A percentile compares a stretch with the other conserved stretches of the same genome.
Conservation (phyloP, 2,113 vertebrate genomes). For the Rhinolophus ferrumequinum region DNA sequence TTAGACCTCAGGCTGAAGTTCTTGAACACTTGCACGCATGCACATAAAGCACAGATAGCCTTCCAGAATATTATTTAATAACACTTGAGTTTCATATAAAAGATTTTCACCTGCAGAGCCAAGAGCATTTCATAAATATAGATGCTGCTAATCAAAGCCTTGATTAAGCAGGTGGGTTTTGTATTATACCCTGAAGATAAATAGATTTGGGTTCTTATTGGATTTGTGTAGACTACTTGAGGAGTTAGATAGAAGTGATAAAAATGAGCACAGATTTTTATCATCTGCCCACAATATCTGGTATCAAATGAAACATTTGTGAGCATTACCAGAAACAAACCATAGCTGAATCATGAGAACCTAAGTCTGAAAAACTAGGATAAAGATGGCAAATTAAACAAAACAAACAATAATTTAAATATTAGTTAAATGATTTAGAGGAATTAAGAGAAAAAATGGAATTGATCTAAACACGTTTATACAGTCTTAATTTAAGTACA, state of each 20-base stretch:
- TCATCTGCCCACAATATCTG: neutral
- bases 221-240: neutral
- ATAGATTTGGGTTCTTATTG: conserved; percentile 44
- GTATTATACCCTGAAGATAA: conserved; percentile 60
- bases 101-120: conserved; percentile 47
- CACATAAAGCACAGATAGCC: neutral
- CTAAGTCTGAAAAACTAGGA: neutral
- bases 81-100: conserved; percentile 33
- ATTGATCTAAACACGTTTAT: neutral
- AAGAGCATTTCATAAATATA: conserved; percentile 56
- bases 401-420: neutral
- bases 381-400: neutral
- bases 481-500: neutral
- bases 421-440: neutral
- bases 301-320: neutral
- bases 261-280: conserved; percentile 36
- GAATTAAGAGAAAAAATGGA: neutral
- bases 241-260: neutral
- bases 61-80: conserved; percentile 50
- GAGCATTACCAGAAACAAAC: neutral
- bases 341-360: neutral
- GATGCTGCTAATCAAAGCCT: conserved; percentile 51
- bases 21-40: neutral
- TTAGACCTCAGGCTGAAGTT: neutral
- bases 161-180: conserved; percentile 54